Evolutionary conservation across 2,888 invertebrate genomes (phyloP), one percentile per base, ranked within the genome.

Genomic region (Andrena trimmerana): DNA sequence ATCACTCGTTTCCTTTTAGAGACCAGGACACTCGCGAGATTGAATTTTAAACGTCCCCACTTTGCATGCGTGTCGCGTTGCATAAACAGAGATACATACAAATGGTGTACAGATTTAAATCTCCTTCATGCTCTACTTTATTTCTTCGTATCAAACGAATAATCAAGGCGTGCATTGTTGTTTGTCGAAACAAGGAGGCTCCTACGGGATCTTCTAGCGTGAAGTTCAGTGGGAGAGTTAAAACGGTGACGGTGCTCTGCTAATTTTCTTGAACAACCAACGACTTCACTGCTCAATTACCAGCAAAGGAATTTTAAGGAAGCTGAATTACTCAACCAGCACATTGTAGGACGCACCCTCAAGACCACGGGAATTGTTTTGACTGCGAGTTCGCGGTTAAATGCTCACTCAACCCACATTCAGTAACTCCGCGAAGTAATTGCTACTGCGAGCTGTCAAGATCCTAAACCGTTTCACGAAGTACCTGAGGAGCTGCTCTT

Each of bases 351-450:
- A 76, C 69, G 76, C 65, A 65, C 74, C 57, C 60, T 60, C 69
- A 76, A 85, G 83, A 83, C 78, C 78, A 29, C 72, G 79, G 71
- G 80, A 82, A 88, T 86, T 86, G 82, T 87, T 82, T 87, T 86
- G 84, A 71, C 71, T 60, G 77, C 29, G 79, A 78, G 77, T 66
- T 69, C 69, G 71, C 69, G 65, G 78, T 73, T 84, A 82, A 88
- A 86, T 84, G 81, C 88, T 84, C 86, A 77, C 87, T 88, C 87
- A 82, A 80, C 78, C 81, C 76, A 80, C 78, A 81, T 84, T 74
- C 78, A 68, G 74, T 69, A 83, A 83, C 81, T 87, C 78, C 42
- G 62, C 74, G 42, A 80, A 84, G 86, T 88, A 87, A 87, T 87
- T 88, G 88, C 87, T 82, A 83, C 86, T 87, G 78, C 54, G 70